Base-by-base conservation (phyloP, 1,140 invertebrate genomes). In the Planococcus citri region DNA sequence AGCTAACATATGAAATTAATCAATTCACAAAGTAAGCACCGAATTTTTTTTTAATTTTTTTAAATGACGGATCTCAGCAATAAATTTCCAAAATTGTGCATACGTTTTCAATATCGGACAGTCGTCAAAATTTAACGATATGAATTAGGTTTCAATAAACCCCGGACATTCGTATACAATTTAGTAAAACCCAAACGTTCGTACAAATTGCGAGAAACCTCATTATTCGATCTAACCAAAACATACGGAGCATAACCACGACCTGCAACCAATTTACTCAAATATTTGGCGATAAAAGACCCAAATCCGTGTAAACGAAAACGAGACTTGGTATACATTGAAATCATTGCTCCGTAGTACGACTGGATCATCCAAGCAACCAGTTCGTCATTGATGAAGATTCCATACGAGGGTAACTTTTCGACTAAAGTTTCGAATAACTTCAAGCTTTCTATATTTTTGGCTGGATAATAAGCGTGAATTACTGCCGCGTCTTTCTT, bases 291-390 rank as follows among this genome's bases (percentile, higher is more conserved):
- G 70, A 88, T 77, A 73, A 83, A 84, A 38, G 88, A 86, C 67
- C 87, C 87, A 74, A 77, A 85, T 73, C 89, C 89, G 82, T 90
- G 90, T 73, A 89, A 82, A 71, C 89, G 83, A 77, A 85, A 88
- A 76, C 90, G 87, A 25, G 88, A 88, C 76, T 85, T 83, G 68
- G 89, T 92, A 78, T 91, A 88, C 89, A 92, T 92, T n/a, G 89
- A 91, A 78, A 91, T 91, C 89, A 92, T 91, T 57, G 89, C 89
- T 22, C 89, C 89, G 77, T 92, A 92, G 78, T 92, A 92, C 1
- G 88, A 90, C 75, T 92, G 89, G 27, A 90, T 86, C 88, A 91
- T 91, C 88, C 88, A 91, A 8, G 88, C 89, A 8, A 87, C 88
- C 24, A 91, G 77, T 72, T 86, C 83, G 27, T 85, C 86, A 41